Evolutionary conservation across 92 coral and sea anemone species (phyloP).

Genomic region (Porites cylindrica): DNA sequence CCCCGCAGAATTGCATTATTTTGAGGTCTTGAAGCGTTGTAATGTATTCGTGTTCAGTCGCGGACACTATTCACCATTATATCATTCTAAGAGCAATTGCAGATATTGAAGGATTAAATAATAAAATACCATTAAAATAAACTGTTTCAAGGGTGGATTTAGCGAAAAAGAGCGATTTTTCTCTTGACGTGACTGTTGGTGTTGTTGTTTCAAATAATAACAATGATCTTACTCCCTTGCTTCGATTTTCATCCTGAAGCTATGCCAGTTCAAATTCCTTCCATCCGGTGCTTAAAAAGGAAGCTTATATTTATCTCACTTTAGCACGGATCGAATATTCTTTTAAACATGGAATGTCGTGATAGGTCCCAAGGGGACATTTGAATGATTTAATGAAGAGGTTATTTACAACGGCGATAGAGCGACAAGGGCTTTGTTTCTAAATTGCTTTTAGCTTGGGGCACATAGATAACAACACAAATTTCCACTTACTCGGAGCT

Average conservation of each 20-base stretch:
- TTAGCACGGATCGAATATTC: neutral
- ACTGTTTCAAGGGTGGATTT: too few relatives aligned
- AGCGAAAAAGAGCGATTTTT: neutral
- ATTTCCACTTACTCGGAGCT: slow-evolving; percentile 34
- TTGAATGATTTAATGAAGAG: neutral
- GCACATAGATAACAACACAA: neutral
- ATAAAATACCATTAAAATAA: neutral
- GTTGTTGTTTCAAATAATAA: neutral
- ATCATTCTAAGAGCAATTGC: neutral
- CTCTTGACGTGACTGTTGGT: slow-evolving; percentile 13
- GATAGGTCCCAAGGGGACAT: slow-evolving; percentile 10
- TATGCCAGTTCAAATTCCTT: neutral
- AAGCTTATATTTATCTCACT: neutral
- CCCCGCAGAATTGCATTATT: slow-evolving; percentile 8
- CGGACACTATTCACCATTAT: neutral
- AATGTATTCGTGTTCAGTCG: neutral
- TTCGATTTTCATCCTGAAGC: neutral
- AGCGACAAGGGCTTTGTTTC: neutral
- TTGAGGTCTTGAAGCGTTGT: neutral
- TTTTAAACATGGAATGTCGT: neutral
- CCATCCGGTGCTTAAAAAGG: neutral
- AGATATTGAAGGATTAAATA: neutral
- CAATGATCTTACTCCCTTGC: neutral
- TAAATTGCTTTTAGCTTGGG: neutral
- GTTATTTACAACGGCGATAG: neutral